Base-by-base conservation (phyloP, 2,113 vertebrate genomes). In the Camelus bactrianus region DNA sequence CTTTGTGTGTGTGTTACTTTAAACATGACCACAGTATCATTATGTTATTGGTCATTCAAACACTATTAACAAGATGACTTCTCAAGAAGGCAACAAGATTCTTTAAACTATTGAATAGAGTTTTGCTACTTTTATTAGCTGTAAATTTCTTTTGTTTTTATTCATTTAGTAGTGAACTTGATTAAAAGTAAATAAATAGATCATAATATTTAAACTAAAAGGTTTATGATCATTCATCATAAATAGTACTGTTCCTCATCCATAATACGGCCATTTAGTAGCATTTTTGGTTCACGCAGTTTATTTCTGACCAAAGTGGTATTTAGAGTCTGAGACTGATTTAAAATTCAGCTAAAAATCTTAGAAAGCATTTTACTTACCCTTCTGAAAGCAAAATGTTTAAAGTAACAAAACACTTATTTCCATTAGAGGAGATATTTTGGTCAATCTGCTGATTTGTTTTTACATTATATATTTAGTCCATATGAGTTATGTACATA, bases 291-390 rank as follows among this genome's bases (percentile, higher is more conserved):
- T 95, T 95, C 12, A 90, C 6, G 54, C 54, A 3, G 7, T 65
- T 62, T 64, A 28, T 64, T 64, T 89, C 56, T 89, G 16, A 67
- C 64, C 22, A 72, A 20, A 89, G 2, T 46, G 8, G 8, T 75
- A 65, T 28, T 58, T 62, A 83, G 42, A 95, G 24, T 13, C 30
- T 85, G 35, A 77, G 52, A 77, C 35, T 46, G 26, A 82, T 62
- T 75, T 85, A 69, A 93, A 96, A 83, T 81, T 65, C 38, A 82
- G 24, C 42, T 77, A 35, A 93, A 65, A 42, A 20, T 81, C 58
- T 87, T 38, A 76, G 17, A 73, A 76, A 90, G 17, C 26, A 90
- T 90, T 72, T 80, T 6, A 52, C 70, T 94, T 30, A 50, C 19
- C 2, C 22, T 84, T 83, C 42, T 92, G n/a, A 89, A 95, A 84